These are phyloP conservation scores for Melopsittacus undulatus DNA, from an alignment of 2,797 vertebrate genomes.

Conservation along the genomic window DNA sequence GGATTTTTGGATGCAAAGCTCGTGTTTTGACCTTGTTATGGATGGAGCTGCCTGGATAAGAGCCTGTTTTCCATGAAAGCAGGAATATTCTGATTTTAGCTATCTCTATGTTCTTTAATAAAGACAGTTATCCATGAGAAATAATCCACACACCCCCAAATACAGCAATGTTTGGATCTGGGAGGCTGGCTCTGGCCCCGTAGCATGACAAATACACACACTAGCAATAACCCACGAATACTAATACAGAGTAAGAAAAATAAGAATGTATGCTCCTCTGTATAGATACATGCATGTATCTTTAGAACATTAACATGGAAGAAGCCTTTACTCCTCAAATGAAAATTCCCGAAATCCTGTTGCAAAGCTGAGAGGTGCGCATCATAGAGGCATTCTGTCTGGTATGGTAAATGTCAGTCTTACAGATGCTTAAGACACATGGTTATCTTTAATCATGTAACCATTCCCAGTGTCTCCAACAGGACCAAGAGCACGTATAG, in stretches of 20 bases:
- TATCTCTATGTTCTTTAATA: neutral
- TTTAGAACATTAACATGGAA: neutral
- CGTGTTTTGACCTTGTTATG: neutral
- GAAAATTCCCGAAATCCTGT: neutral
- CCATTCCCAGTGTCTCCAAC: neutral
- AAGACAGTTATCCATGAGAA: neutral
- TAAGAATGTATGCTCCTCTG: neutral
- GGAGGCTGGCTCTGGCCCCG: neutral
- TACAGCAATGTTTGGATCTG: neutral
- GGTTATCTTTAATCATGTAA: neutral
- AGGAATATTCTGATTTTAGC: neutral
- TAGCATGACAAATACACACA: accelerated
- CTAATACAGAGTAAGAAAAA: neutral
- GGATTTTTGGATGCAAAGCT: neutral
- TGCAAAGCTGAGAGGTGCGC: neutral
- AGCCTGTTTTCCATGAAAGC: neutral
- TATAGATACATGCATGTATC: neutral
- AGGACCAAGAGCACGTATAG: neutral
- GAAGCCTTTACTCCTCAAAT: neutral
- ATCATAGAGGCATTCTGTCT: neutral
- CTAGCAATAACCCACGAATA: neutral
- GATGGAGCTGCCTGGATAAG: neutral
- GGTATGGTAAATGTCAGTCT: neutral
- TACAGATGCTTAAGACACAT: neutral
- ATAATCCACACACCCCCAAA: neutral